Evolutionary conservation across 2,797 vertebrate genomes (phyloP).

Genomic region (Chanos chanos): DNA sequence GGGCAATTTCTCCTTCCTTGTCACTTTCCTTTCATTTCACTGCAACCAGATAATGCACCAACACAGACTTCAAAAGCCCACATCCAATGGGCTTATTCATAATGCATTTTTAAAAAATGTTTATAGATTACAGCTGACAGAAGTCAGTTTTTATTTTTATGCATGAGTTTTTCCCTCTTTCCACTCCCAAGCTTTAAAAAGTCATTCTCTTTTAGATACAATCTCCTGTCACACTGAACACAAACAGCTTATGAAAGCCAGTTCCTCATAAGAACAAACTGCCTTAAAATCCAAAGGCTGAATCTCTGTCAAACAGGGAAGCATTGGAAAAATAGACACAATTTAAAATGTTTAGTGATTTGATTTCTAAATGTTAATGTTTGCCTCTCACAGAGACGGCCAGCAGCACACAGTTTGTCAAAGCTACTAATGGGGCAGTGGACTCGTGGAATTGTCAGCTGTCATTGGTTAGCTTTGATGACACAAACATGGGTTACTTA

Average conservation of each 20-base stretch:
- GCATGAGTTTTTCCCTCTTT: conserved; percentile 18
- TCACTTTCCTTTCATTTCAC: conserved; percentile 38
- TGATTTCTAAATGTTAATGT: too few species aligned
- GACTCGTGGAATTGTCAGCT: too few species aligned
- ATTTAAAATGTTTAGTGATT: too few species aligned
- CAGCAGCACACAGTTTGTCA: conserved; percentile 1
- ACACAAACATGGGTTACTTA: too few species aligned
- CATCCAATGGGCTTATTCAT: conserved; percentile 36
- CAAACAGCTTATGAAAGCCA: too few species aligned
- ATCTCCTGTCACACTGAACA: too few species aligned
- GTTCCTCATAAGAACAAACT: too few species aligned
- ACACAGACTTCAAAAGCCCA: conserved; percentile 40
- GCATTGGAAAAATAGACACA: too few species aligned
- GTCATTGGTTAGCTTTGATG: too few species aligned
- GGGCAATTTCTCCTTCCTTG: conserved; percentile 42
- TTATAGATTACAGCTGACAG: conserved; percentile 44
- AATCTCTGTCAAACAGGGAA: too few species aligned
- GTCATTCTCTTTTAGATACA: conserved; percentile 3
- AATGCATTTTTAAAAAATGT: conserved; percentile 35
- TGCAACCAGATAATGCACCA: conserved; percentile 40
- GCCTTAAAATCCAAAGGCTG: too few species aligned
- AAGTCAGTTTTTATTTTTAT: conserved; percentile 36
- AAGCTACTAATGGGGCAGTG: conserved; percentile 14
- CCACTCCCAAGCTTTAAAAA: not conserved
- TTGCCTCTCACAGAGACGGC: too few species aligned